Evolutionary conservation across 2,888 invertebrate genomes (phyloP), one percentile per base, ranked within the genome.

Genomic region (Drosophila monieri): DNA sequence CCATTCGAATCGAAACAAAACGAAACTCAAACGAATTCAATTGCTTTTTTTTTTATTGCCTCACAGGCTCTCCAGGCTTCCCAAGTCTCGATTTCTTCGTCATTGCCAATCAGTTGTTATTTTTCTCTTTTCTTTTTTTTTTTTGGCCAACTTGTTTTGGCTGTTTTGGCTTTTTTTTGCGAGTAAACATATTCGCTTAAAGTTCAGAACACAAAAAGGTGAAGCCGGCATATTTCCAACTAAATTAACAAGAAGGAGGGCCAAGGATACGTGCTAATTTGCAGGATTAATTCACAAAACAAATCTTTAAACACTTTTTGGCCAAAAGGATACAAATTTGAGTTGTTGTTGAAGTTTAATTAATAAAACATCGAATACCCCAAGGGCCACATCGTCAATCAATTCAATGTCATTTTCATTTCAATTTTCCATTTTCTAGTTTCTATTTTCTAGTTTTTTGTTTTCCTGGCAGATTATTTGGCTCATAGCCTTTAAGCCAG

Each of bases 131-230:
- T 12, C 35, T 15, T n/a, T 48, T 37, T 12, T 18, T 18, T 18
- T 35, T 37, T 12, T 55, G 9, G 35, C 39, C 35, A 23, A 23
- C 21, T 23, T 23, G 21, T 25, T 47, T 48, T 52, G 25, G 12
- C 12, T 32, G 3, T 39, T 56, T 65, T 68, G 79, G 69, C 59
- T 56, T 58, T 72, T 72, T 78, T 75, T 69, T 80, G 73, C 76
- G 79, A 85, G 80, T 78, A 78, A 80, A 87, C 80, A 80, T 85
- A 85, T 85, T 78, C 83, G 79, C 73, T 78, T 81, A 71, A 80
- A 85, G 87, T 80, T 61, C 66, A 14, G 66, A 67, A 85, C 72
- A 74, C 75, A 75, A 80, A 85, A 85, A 73, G 87, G 72, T 62
- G 55, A 21, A 44, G 12, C 15, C 15, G 15, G n/a, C n/a, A 35